phyloP scores from a whole-genome alignment of 2,888 invertebrate genomes.

The Morpho deidamia region DNA sequence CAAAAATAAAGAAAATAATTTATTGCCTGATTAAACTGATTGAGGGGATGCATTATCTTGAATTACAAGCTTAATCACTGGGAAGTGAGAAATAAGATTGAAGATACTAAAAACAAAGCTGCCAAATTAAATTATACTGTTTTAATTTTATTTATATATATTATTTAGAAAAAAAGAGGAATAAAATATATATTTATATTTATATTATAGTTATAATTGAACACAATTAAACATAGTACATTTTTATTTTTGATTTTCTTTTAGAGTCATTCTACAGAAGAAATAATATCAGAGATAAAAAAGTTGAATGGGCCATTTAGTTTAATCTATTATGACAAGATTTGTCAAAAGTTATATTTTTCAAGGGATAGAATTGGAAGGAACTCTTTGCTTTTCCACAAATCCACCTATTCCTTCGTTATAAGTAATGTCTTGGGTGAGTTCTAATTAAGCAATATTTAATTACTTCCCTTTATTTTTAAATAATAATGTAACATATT shows the following conservation, averaged over 20 bases:
- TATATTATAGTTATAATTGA: too few relatives aligned
- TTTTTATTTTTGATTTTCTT: slow-evolving; percentile 17
- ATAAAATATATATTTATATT: too few relatives aligned
- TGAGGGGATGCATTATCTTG: too few relatives aligned
- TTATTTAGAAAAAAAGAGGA: too few relatives aligned
- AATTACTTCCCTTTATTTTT: background rate
- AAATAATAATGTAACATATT: background rate
- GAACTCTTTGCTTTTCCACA: slow-evolving; percentile 86
- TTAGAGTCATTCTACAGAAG: slow-evolving; percentile 33
- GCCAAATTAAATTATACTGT: too few relatives aligned
- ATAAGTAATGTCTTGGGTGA: slow-evolving; percentile 77
- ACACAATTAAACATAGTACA: background rate
- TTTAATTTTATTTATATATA: too few relatives aligned
- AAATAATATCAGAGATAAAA: slow-evolving; percentile 69
- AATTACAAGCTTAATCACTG: too few relatives aligned
- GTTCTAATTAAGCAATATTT: slow-evolving; percentile 1
- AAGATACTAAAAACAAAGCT: too few relatives aligned
- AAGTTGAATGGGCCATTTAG: slow-evolving; percentile 90
- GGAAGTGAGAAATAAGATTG: too few relatives aligned
- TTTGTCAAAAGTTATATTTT: slow-evolving; percentile 82
- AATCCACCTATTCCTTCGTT: slow-evolving; percentile 50
- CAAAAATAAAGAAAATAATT: too few relatives aligned
- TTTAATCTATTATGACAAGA: slow-evolving; percentile 85
- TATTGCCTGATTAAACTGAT: too few relatives aligned
- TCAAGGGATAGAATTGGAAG: slow-evolving; percentile 92